phyloP scores from a whole-genome alignment of 2,888 invertebrate species.

The Cataglyphis rosenhaueri region DNA sequence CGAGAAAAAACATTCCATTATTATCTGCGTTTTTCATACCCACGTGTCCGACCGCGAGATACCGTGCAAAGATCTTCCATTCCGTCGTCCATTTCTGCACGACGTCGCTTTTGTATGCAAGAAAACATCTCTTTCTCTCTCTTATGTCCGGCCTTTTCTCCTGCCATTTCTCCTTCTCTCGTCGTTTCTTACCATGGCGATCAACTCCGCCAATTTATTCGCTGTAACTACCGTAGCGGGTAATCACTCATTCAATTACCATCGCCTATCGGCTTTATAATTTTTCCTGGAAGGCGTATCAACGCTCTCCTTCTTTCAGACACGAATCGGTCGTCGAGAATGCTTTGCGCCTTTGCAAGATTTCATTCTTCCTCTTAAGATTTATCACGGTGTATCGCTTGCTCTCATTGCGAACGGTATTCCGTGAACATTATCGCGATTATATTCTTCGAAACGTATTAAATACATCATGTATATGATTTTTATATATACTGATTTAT shows the following conservation, averaged over 20 bases:
- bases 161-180: constrained; percentile 26
- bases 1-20: constrained; percentile 26
- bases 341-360: constrained; percentile 14
- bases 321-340: constrained; percentile 21
- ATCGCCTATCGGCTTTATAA: constrained; percentile 62
- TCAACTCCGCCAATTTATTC: constrained; percentile 68
- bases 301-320: constrained; percentile 40
- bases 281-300: constrained; percentile 62
- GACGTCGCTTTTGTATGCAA: neutral
- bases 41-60: constrained; percentile 21
- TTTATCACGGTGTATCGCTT: constrained; percentile 12
- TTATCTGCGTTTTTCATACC: constrained; percentile 35
- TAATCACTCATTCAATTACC: constrained; percentile 72
- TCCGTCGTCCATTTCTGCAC: constrained; percentile 13
- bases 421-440: constrained; percentile 43
- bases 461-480: neutral
- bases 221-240: constrained; percentile 52
- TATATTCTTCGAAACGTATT: constrained; percentile 8
- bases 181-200: constrained; percentile 58
- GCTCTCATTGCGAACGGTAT: constrained; percentile 8
- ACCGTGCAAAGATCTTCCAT: constrained; percentile 1
- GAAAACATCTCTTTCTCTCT: constrained; percentile 9
- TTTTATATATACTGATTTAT: constrained; percentile 10
- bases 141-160: constrained; percentile 1
- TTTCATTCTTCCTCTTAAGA: constrained; percentile 36